Conservation (phyloP, 2,113 vertebrate genomes). For the Alectura lathami region DNA sequence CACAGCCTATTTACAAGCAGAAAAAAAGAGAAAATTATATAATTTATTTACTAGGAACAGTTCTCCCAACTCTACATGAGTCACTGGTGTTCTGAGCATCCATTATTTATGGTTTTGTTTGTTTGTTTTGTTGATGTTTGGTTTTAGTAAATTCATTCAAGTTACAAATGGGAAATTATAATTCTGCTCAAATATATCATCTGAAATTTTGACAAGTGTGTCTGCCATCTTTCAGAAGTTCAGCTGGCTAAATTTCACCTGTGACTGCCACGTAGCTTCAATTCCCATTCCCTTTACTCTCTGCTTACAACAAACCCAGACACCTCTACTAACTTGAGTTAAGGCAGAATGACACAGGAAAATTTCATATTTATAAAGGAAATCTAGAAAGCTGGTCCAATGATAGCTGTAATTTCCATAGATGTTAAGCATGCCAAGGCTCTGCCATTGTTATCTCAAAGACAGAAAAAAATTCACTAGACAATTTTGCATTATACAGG, state of each 20-base stretch:
- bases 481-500: not conserved
- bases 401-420: not conserved
- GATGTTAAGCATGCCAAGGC: not conserved
- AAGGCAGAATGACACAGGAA: not conserved
- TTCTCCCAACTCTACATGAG: not conserved
- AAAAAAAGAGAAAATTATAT: not conserved
- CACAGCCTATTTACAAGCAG: not conserved
- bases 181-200: not conserved
- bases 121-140: too few species aligned
- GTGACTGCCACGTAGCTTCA: not conserved
- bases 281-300: not conserved
- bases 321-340: not conserved
- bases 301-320: not conserved
- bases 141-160: not conserved
- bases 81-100: not conserved
- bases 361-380: not conserved
- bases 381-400: not conserved
- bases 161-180: not conserved
- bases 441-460: not conserved
- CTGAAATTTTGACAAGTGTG: not conserved
- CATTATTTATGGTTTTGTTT: too few species aligned
- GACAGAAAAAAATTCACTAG: not conserved
- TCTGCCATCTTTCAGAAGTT: not conserved
- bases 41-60: slow-evolving; percentile 13
- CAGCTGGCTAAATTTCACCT: not conserved